A percentile compares a stretch with the other conserved stretches of the same genome.
Evolutionary conservation across 2,113 vertebrate genomes (phyloP).

Genomic region (Triplophysa siluroides): DNA sequence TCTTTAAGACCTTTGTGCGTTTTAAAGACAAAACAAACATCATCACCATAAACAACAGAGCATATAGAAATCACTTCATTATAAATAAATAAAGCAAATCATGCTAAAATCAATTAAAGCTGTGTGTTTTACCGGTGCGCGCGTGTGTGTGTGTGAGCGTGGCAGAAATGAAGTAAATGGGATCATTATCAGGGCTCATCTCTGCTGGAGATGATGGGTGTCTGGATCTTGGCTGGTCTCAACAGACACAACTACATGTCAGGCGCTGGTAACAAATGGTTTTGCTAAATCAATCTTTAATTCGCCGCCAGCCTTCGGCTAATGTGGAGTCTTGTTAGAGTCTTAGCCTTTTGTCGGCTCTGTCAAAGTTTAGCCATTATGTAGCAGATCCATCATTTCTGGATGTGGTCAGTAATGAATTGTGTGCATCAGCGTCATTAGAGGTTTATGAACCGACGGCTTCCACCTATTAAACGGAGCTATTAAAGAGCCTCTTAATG

Average conservation of each 20-base stretch:
- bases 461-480: slow-evolving; percentile 59
- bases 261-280: slow-evolving; percentile 60
- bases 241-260: slow-evolving; percentile 47
- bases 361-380: slow-evolving; percentile 65
- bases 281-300: slow-evolving; percentile 65
- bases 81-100: slow-evolving; percentile 1
- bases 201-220: slow-evolving; percentile 60
- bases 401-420: slow-evolving; percentile 63
- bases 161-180: slow-evolving; percentile 62
- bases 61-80: not conserved
- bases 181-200: slow-evolving; percentile 61
- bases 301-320: slow-evolving; percentile 61
- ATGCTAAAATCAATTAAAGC: not conserved
- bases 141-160: not conserved
- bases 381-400: slow-evolving; percentile 63
- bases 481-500: slow-evolving; percentile 60
- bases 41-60: not conserved
- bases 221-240: slow-evolving; percentile 51
- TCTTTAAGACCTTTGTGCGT: no score
- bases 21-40: not conserved
- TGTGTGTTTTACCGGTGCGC: no score
- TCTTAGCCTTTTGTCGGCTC: slow-evolving; percentile 46
- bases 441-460: slow-evolving; percentile 63
- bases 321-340: slow-evolving; percentile 59
- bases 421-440: slow-evolving; percentile 62